Evolutionary conservation across 2,113 vertebrate genomes (phyloP), one percentile per base, ranked within the genome.

Genomic region (Eidolon helvum): DNA sequence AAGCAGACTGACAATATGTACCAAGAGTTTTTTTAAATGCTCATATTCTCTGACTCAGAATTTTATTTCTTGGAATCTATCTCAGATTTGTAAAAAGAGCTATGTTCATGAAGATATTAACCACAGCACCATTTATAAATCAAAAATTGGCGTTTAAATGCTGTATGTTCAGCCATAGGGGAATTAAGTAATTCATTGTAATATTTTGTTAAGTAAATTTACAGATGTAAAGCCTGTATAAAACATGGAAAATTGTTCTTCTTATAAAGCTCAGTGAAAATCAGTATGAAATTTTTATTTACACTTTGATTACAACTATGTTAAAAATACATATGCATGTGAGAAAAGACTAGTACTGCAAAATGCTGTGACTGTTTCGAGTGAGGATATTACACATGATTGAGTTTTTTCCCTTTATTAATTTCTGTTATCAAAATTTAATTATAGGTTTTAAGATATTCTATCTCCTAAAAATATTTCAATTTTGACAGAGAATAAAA

Each of bases 181-280:
- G 10, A 75, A 69, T 63, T 92, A 89, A 69, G 5, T 85, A 86
- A 87, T 77, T 63, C 33, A 87, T 10, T 50, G 43, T 40, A 75
- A 57, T 87, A 61, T 21, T 92, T 94, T 48, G 22, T 33, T 89
- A 65, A 89, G 77, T 79, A 96, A 96, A 87, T 89, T 74, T 61
- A 66, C 1, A 87, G 7, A 63, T 65, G 79, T 9, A 55, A 92
- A 86, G 10, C 6, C 16, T 74, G 57, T 24, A 24, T 87, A 80
- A 94, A 91, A 85, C 21, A 72, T 30, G 28, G 22, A n/a, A 91
- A 94, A 50, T 19, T 45, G 6, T 33, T 82, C 5, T 43, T 78
- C 26, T 71, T 74, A 43, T 50, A 65, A 94, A 74, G 16, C 48
- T 83, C 43, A 75, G n/a, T 84, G 22, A 80, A 87, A 69, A 57